A percentile compares a stretch with the other conserved stretches of the same genome.
Conservation (phyloP, 2,888 invertebrate genomes). For the Trichogramma dendrolimi region DNA sequence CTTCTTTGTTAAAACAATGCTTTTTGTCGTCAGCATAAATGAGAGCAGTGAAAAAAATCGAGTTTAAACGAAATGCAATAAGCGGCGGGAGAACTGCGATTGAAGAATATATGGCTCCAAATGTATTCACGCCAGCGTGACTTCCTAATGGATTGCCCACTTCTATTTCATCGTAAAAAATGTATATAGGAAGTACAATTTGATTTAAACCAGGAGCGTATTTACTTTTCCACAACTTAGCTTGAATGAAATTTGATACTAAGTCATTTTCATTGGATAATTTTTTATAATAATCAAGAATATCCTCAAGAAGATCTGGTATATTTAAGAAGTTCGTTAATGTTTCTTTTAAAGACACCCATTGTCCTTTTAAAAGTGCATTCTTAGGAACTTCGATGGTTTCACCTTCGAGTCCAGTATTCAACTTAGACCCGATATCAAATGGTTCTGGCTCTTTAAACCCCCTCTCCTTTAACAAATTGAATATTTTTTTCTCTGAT, state of each 20-base stretch:
- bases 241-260: slow-evolving; percentile 21
- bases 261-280: slow-evolving; percentile 6
- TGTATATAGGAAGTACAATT: slow-evolving; percentile 12
- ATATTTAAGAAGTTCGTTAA: slow-evolving; percentile 24
- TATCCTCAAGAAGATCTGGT: neutral
- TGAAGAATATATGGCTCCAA: slow-evolving; percentile 9
- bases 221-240: slow-evolving; percentile 13
- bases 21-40: slow-evolving; percentile 18
- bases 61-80: slow-evolving; percentile 2
- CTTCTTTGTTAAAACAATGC: slow-evolving; percentile 13
- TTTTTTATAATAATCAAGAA: slow-evolving; percentile 8
- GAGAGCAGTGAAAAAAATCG: slow-evolving; percentile 17
- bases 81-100: slow-evolving; percentile 12
- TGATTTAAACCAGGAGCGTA: neutral
- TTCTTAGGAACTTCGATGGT: too few species aligned
- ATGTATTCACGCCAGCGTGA: slow-evolving; percentile 12
- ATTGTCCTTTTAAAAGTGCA: too few species aligned
- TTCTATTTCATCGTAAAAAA: slow-evolving; percentile 20
- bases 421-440: too few species aligned
- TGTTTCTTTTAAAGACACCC: slow-evolving; percentile 16
- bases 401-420: too few species aligned
- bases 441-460: too few species aligned
- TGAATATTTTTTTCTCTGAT: too few species aligned
- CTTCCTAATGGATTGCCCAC: slow-evolving; percentile 14
- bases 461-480: too few species aligned